Evolutionary conservation across 2,888 invertebrate genomes (phyloP).

Genomic region (Calliopum simillimum): DNA sequence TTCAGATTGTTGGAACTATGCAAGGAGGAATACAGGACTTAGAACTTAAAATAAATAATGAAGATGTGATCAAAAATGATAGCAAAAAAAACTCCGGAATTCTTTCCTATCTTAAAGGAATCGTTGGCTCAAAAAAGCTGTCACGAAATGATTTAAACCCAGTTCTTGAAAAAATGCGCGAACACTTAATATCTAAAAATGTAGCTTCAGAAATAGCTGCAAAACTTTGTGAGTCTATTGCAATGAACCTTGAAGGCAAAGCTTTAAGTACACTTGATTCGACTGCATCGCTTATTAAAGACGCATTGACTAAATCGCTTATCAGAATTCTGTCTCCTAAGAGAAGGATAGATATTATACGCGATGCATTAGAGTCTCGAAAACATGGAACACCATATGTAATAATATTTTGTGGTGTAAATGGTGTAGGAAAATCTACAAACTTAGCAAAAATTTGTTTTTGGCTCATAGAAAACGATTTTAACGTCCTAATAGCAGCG

Average conservation of each 20-base stretch:
- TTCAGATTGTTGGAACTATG: conserved; percentile 85
- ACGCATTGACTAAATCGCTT: conserved; percentile 89
- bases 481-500: conserved; percentile 96
- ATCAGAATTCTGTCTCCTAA: conserved; percentile 95
- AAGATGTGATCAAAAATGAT: conserved; percentile 63
- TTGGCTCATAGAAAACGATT: conserved; percentile 98
- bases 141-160: conserved; percentile 84
- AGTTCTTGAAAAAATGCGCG: conserved; percentile 91
- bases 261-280: conserved; percentile 94
- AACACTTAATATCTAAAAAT: conserved; percentile 96
- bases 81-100: conserved; percentile 66
- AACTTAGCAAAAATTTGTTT: conserved; percentile 99
- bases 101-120: conserved; percentile 87
- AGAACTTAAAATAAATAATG: conserved; percentile 81
- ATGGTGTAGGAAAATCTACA: conserved; percentile 99
- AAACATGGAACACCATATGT: conserved; percentile 89
- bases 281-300: conserved; percentile 87
- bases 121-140: conserved; percentile 91
- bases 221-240: conserved; percentile 94
- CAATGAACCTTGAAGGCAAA: conserved; percentile 90
- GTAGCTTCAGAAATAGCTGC: conserved; percentile 96
- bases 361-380: conserved; percentile 94
- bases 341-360: conserved; percentile 93
- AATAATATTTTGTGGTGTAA: conserved; percentile 97
- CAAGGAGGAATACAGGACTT: conserved; percentile 84